Evolutionary conservation across 2,888 invertebrate genomes (phyloP).

Genomic region (Aphodius sticticus): DNA sequence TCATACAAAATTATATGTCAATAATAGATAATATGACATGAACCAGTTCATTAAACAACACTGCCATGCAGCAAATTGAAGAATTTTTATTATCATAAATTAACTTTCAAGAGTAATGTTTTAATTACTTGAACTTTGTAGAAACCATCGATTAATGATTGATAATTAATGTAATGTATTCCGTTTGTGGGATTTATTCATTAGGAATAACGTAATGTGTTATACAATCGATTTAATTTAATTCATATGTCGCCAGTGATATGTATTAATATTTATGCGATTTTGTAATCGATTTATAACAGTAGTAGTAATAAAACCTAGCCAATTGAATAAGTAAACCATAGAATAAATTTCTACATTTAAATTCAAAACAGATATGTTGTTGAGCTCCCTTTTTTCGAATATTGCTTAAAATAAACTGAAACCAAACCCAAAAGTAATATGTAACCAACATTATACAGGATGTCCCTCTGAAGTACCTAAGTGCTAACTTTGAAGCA

Average conservation of each 20-base stretch:
- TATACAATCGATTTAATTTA: background rate
- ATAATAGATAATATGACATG: background rate
- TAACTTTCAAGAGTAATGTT: background rate
- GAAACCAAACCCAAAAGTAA: no score
- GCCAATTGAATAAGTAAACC: no score
- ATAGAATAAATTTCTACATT: no score
- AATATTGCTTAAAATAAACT: no score
- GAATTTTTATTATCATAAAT: background rate
- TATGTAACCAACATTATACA: no score
- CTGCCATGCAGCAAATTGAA: background rate
- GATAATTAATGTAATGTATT: background rate
- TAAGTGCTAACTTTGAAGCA: no score
- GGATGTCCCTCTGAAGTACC: no score
- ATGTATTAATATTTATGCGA: background rate
- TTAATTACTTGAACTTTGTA: background rate
- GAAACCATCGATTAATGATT: background rate
- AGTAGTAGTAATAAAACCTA: no score
- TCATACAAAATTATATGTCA: background rate
- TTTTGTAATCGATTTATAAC: no score
- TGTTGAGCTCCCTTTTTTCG: no score
- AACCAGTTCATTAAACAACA: background rate
- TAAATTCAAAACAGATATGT: no score
- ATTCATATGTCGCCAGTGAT: background rate
- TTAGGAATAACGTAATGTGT: background rate
- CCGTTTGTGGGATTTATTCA: slow-evolving; percentile 4